These are phyloP conservation scores for Platypus cylindrus DNA, from an alignment of 2,888 invertebrate species.

Conservation along the genomic window DNA sequence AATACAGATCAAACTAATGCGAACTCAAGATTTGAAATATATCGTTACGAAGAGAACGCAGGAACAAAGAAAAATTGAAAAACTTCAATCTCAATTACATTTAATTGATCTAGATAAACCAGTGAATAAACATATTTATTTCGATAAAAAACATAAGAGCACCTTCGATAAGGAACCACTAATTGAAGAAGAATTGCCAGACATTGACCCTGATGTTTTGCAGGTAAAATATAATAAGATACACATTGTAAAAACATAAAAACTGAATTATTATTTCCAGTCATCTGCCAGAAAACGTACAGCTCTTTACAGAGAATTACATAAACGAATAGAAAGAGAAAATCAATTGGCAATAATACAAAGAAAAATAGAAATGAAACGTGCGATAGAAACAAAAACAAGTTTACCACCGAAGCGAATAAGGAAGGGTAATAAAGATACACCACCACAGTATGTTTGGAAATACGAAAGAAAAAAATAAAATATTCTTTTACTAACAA, in stretches of 20 bases:
- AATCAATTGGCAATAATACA: conserved; percentile 61
- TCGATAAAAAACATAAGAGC: conserved; percentile 44
- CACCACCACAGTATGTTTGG: conserved; percentile 68
- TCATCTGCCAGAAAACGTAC: conserved; percentile 45
- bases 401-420: conserved; percentile 52
- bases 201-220: conserved; percentile 43
- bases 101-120: conserved; percentile 61
- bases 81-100: conserved; percentile 66
- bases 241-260: background rate
- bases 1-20: conserved; percentile 79
- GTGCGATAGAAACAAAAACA: conserved; percentile 51
- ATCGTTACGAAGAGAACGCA: conserved; percentile 73
- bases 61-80: conserved; percentile 65
- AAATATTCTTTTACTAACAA: conserved; percentile 23
- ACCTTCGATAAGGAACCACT: conserved; percentile 56
- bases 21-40: conserved; percentile 85
- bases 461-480: conserved; percentile 70
- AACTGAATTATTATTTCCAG: conserved; percentile 3
- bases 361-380: conserved; percentile 64
- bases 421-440: conserved; percentile 47
- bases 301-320: conserved; percentile 58
- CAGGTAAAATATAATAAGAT: conserved; percentile 20
- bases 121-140: conserved; percentile 69
- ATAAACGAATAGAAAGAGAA: conserved; percentile 65
- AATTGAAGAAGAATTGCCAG: conserved; percentile 47